phyloP scores from a whole-genome alignment of 2,888 invertebrate species.

The Cotesia congregata region DNA sequence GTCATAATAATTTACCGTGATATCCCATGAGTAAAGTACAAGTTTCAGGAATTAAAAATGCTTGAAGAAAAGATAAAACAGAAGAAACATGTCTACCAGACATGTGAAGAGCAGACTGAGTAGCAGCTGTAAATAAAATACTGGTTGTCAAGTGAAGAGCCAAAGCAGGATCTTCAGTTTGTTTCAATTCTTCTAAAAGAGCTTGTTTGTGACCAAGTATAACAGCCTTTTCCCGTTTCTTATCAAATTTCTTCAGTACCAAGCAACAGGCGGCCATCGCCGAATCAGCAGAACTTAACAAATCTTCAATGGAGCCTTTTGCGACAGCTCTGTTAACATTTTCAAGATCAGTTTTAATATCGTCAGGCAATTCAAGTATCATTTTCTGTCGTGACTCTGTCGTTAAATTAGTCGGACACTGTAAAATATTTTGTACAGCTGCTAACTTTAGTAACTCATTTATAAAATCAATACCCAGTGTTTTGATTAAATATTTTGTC shows the following conservation, averaged over 20 bases:
- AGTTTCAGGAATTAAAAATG: constrained; percentile 78
- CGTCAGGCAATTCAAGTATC: constrained; percentile 77
- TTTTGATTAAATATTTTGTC: constrained; percentile 87
- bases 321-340: constrained; percentile 80
- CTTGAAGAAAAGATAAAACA: constrained; percentile 81
- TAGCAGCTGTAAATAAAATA: constrained; percentile 84
- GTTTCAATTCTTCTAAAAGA: constrained; percentile 82
- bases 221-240: constrained; percentile 85
- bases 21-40: constrained; percentile 77
- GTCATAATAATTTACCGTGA: constrained; percentile 77
- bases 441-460: constrained; percentile 85
- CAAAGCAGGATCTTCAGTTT: constrained; percentile 83
- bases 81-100: constrained; percentile 93
- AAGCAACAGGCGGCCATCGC: constrained; percentile 82
- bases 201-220: constrained; percentile 86
- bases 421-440: constrained; percentile 75
- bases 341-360: constrained; percentile 77
- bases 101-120: constrained; percentile 89
- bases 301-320: constrained; percentile 83
- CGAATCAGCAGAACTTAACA: constrained; percentile 81
- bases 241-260: constrained; percentile 89
- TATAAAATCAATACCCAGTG: constrained; percentile 85
- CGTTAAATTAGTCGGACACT: constrained; percentile 75
- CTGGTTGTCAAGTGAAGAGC: constrained; percentile 83
- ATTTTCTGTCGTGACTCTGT: constrained; percentile 79